phyloP scores from a whole-genome alignment of 2,888 invertebrate genomes.

The Tuta absoluta region DNA sequence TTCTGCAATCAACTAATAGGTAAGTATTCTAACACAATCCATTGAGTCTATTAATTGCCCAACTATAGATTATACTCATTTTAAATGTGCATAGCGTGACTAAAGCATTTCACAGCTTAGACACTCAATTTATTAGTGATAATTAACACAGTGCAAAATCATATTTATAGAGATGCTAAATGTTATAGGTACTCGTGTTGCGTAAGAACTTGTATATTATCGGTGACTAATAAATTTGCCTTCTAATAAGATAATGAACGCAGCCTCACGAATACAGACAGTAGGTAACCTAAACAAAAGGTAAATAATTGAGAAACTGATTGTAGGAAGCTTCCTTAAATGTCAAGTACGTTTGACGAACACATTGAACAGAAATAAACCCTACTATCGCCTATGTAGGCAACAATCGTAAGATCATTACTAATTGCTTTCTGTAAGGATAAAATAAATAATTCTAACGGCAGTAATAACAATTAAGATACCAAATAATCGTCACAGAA shows the following conservation, averaged over 20 bases:
- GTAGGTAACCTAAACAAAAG: constrained; percentile 3
- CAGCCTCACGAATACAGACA: not conserved
- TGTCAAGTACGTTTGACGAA: constrained; percentile 20
- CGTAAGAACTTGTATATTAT: not conserved
- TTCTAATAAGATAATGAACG: not conserved
- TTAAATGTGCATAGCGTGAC: constrained; percentile 14
- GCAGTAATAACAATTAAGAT: not conserved
- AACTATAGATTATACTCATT: not conserved
- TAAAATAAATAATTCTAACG: constrained; percentile 3
- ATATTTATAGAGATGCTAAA: constrained; percentile 18
- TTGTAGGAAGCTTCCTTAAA: constrained; percentile 14
- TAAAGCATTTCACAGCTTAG: not conserved
- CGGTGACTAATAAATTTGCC: not conserved
- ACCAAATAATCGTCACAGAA: not conserved
- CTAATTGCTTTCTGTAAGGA: not conserved
- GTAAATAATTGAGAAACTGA: constrained; percentile 13
- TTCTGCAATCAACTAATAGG: not conserved
- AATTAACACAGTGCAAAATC: constrained; percentile 2
- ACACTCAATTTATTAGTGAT: constrained; percentile 9
- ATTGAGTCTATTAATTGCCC: not conserved
- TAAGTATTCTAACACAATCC: not conserved
- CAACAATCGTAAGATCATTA: constrained; percentile 1
- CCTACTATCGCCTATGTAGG: not conserved
- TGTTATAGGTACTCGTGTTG: constrained; percentile 4
- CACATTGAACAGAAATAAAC: not conserved